Percentiles rank a stretch among this genome's conserved stretches.
phyloP scores from a whole-genome alignment of 1,140 invertebrate genomes.

The Xylocopa sonorina region DNA sequence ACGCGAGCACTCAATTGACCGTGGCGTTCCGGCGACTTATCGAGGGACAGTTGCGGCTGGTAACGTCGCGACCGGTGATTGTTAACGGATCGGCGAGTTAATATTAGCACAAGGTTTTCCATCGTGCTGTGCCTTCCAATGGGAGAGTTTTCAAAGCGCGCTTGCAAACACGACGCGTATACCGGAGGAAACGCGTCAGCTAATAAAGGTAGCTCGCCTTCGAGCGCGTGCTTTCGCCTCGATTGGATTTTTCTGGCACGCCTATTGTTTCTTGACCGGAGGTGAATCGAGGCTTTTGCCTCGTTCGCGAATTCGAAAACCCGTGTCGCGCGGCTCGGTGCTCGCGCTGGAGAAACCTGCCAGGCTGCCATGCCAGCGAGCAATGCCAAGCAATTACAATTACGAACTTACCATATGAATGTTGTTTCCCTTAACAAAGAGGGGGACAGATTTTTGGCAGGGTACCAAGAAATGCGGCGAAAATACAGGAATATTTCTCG shows the following conservation, averaged over 20 bases:
- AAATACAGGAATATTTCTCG: constrained; percentile 31
- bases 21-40: constrained; percentile 3
- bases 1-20: constrained; percentile 3
- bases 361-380: constrained; percentile 17
- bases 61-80: constrained; percentile 33
- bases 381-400: constrained; percentile 55
- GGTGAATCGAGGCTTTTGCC: constrained; percentile 31
- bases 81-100: constrained; percentile 49
- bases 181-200: neutral
- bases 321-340: constrained; percentile 24
- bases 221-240: neutral
- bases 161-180: neutral
- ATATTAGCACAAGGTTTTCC: constrained; percentile 51
- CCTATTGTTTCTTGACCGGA: neutral
- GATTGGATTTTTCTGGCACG: neutral
- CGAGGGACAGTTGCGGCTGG: constrained; percentile 18
- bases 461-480: constrained; percentile 1
- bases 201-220: constrained; percentile 1
- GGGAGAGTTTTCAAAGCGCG: neutral
- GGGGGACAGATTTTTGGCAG: constrained; percentile 17
- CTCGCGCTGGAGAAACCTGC: constrained; percentile 5
- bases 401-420: constrained; percentile 35
- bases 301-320: constrained; percentile 25
- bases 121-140: neutral
- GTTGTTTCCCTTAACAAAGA: constrained; percentile 25